Evolutionary conservation across 2,113 vertebrate species (phyloP).

Genomic region (Tonatia bakeri): DNA sequence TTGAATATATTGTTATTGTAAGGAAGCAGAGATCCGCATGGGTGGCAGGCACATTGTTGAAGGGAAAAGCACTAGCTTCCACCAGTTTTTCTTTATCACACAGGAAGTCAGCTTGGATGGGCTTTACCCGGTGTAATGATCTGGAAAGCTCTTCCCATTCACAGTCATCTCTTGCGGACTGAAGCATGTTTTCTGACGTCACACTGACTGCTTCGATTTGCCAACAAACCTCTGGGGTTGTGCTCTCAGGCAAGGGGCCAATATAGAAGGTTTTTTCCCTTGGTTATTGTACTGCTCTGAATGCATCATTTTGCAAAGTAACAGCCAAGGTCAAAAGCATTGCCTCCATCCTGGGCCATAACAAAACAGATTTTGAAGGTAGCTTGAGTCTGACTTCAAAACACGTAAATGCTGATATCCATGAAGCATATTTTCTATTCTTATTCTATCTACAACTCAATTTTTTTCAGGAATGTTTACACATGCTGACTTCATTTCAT

Average conservation of each 20-base stretch:
- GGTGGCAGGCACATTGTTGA: not conserved
- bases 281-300: not conserved
- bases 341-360: not conserved
- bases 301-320: slow-evolving; percentile 10
- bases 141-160: not conserved
- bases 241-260: not conserved
- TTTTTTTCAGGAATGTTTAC: not conserved
- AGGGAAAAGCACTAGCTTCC: not conserved
- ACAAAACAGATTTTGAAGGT: not conserved
- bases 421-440: not conserved
- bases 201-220: not conserved
- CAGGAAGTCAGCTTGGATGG: not conserved
- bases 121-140: not conserved
- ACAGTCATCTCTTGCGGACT: not conserved
- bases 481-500: not conserved
- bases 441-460: not conserved
- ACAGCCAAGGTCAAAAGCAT: slow-evolving; percentile 10
- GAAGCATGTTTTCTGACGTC: not conserved
- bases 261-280: not conserved
- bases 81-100: not conserved
- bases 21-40: not conserved
- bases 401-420: not conserved
- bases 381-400: not conserved
- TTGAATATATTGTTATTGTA: not conserved
- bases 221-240: not conserved